Evolutionary conservation across 2,113 vertebrate species (phyloP), one percentile per base, ranked within the genome.

Genomic region (Regulus satrapa): DNA sequence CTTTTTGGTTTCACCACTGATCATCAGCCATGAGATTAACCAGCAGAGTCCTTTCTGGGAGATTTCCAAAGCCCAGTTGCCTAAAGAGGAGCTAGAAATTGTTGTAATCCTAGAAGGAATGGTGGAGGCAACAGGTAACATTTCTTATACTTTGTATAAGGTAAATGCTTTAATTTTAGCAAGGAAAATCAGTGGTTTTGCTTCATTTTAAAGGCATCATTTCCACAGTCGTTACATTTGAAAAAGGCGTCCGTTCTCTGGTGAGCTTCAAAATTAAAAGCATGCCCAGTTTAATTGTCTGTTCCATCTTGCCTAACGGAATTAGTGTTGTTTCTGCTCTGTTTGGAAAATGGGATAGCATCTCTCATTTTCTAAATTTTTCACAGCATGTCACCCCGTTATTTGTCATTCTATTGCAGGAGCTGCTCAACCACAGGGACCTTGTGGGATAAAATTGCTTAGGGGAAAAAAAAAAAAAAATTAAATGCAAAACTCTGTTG

Each of bases 31-130:
- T 17, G 99, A 99, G 97, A 99, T 99, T 95, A 99, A 99, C 96
- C 98, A 99, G 97, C 98, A 98, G 98, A 99, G 99, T 97, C 99
- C 99, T 75, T 99, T 99, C 98, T 99, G 99, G 99, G 99, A 99
- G 54, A 98, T 99, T 97, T 99, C 99, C 94, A 99, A 99, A 97
- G 98, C 98, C 93, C 98, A 98, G 95, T 98, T 99, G 85, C 98
- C 98, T 95, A 99, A 99, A 96, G 99, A 99, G 92, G 99, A 99
- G 83, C 97, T 99, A 97, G 99, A 99, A 97, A 99, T 99, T 32
- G 99, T 99, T 83, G 99, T 99, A 95, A 99, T 99, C 94, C 98
- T 99, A 91, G 99, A 99, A 98, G 99, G 99, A 86, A 99, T 99
- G 99, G 99, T 99, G 93, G 99, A 99, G 97, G 99, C 99, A 77